phyloP scores from a whole-genome alignment of 2,888 invertebrate genomes.

The Notodonta dromedarius region DNA sequence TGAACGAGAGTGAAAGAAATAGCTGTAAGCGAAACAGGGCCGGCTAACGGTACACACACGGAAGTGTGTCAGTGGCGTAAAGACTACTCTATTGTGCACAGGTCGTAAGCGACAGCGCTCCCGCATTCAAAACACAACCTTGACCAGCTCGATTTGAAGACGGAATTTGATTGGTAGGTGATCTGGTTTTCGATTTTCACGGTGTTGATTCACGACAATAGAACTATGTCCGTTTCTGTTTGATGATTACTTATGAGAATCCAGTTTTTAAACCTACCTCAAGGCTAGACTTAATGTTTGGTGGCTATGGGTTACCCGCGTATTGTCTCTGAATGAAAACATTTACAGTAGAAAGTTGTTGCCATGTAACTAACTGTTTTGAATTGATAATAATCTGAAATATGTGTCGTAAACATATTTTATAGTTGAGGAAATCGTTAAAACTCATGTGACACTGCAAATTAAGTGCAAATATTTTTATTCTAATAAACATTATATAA shows the following conservation, averaged over 20 bases:
- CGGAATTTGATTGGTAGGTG: conserved; percentile 47
- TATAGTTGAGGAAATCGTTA: not conserved
- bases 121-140: conserved; percentile 65
- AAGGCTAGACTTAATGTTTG: conserved; percentile 56
- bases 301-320: conserved; percentile 16
- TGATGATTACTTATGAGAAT: conserved; percentile 64
- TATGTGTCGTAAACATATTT: not conserved
- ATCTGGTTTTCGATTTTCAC: conserved; percentile 81
- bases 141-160: conserved; percentile 61
- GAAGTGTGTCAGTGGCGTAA: conserved; percentile 84
- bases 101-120: conserved; percentile 59
- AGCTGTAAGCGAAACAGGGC: conserved; percentile 71
- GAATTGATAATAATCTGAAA: not conserved
- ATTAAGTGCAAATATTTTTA: no score
- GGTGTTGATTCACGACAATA: conserved; percentile 80
- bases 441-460: not conserved
- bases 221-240: conserved; percentile 69
- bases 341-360: conserved; percentile 15
- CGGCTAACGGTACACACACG: conserved; percentile 81
- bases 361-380: conserved; percentile 3
- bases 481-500: no score
- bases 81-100: conserved; percentile 52
- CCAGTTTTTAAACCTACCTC: conserved; percentile 78
- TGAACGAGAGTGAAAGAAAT: conserved; percentile 80
- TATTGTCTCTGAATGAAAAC: conserved; percentile 20